Evolutionary conservation across 1,140 invertebrate species (phyloP).

Genomic region (Aphaenogaster ashmeadi): DNA sequence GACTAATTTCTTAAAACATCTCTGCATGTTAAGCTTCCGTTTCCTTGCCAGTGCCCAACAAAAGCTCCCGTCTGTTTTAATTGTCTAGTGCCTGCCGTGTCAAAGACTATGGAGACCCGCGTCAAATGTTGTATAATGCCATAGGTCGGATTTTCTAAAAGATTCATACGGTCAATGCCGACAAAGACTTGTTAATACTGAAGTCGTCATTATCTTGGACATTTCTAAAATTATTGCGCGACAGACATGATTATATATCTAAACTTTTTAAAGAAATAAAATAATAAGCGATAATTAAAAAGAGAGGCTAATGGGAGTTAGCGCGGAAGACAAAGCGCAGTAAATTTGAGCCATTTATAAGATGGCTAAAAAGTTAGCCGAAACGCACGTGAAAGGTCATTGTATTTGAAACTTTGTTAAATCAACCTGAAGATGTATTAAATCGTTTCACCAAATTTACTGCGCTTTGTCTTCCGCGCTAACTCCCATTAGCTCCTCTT

Average conservation of each 20-base stretch:
- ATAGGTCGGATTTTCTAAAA: conserved; percentile 13
- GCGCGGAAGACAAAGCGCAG: no score
- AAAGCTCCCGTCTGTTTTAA: conserved; percentile 81
- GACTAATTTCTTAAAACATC: conserved; percentile 85
- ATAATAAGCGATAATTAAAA: no score
- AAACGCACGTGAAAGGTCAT: no score
- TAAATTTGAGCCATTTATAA: no score
- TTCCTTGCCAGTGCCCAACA: conserved; percentile 81
- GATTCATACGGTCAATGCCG: conserved; percentile 43
- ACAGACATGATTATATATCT: not conserved
- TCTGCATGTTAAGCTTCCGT: conserved; percentile 74
- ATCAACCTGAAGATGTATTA: no score
- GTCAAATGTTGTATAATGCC: conserved; percentile 16
- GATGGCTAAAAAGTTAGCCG: no score
- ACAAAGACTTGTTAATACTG: conserved; percentile 26
- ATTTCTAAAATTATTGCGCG: not conserved
- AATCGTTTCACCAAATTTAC: no score
- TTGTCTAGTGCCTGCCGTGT: conserved; percentile 80
- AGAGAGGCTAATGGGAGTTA: no score
- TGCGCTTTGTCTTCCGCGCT: no score
- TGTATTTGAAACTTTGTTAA: no score
- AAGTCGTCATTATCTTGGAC: not conserved
- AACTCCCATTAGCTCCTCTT: no score
- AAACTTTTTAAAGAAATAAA: not conserved
- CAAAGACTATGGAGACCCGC: conserved; percentile 73